Evolutionary conservation across 2,113 vertebrate species (phyloP).

Genomic region (Microcebus jonahi): DNA sequence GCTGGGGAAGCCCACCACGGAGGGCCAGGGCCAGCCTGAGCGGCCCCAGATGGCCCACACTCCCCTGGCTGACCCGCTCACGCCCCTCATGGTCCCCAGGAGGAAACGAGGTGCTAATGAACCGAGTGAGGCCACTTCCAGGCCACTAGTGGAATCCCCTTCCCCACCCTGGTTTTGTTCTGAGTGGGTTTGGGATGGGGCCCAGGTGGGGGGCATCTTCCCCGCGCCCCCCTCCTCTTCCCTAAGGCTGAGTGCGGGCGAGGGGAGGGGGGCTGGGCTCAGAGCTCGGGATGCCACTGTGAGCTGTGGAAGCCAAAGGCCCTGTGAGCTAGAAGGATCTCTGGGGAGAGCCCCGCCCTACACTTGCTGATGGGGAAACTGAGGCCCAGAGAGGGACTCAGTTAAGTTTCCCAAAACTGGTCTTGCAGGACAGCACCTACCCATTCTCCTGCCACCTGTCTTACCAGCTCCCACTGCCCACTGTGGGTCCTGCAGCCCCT

Average conservation of each 20-base stretch:
- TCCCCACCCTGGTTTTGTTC: background rate
- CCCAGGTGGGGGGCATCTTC: no score
- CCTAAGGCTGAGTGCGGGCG: background rate
- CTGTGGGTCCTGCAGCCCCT: background rate
- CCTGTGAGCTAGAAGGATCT: background rate
- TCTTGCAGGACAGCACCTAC: background rate
- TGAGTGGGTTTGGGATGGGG: background rate
- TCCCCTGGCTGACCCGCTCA: fast-evolving
- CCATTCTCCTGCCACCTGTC: background rate
- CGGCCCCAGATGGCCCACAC: background rate
- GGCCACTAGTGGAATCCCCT: background rate
- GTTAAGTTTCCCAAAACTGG: background rate
- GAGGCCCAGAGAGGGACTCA: background rate
- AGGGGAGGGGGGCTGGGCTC: fast-evolving
- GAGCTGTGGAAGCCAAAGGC: background rate
- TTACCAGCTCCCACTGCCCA: background rate
- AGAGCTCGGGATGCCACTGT: background rate
- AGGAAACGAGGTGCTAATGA: background rate
- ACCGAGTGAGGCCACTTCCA: no score
- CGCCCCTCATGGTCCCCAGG: background rate
- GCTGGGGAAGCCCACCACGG: background rate
- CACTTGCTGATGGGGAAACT: background rate
- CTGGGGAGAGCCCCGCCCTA: background rate
- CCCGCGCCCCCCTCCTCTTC: background rate
- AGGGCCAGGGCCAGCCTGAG: background rate